A percentile compares a stretch with the other conserved stretches of the same genome.
These are phyloP conservation scores for Drosophila nigrodunni DNA, from an alignment of 1,140 invertebrate species.

Conservation along the genomic window DNA sequence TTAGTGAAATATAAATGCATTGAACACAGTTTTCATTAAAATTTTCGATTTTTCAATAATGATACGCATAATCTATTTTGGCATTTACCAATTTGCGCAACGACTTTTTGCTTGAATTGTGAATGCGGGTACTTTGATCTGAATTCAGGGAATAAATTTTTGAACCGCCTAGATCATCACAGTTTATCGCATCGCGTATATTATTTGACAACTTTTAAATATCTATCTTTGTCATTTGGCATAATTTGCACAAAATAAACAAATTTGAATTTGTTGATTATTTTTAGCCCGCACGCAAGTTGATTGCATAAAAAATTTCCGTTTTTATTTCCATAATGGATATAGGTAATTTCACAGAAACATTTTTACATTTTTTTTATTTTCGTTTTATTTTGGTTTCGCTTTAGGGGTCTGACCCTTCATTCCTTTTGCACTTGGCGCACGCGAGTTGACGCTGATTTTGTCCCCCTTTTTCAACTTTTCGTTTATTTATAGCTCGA, in stretches of 20 bases:
- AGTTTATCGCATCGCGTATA: neutral
- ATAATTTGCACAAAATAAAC: slow-evolving; percentile 47
- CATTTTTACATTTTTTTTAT: slow-evolving; percentile 19
- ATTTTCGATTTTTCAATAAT: slow-evolving; percentile 41
- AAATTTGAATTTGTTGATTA: slow-evolving; percentile 29
- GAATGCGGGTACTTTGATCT: slow-evolving; percentile 64
- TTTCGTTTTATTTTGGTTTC: slow-evolving; percentile 16
- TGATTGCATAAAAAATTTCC: slow-evolving; percentile 45
- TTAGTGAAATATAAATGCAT: slow-evolving; percentile 34
- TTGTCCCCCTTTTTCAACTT: slow-evolving; percentile 55
- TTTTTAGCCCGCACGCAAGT: slow-evolving; percentile 13
- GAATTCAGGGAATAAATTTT: slow-evolving; percentile 38
- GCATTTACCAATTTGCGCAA: slow-evolving; percentile 68
- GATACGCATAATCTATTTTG: slow-evolving; percentile 55
- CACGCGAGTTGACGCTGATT: slow-evolving; percentile 54
- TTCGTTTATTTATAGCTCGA: slow-evolving; percentile 61
- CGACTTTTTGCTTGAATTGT: slow-evolving; percentile 60
- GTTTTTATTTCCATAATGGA: slow-evolving; percentile 26
- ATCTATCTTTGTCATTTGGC: slow-evolving; percentile 47
- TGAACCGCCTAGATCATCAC: slow-evolving; percentile 46
- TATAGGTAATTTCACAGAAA: slow-evolving; percentile 36
- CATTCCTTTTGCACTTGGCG: slow-evolving; percentile 63
- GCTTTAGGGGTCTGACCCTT: slow-evolving; percentile 38
- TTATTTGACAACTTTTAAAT: slow-evolving; percentile 43
- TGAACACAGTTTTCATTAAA: slow-evolving; percentile 32